Evolutionary conservation across 2,888 invertebrate species (phyloP).

Genomic region (Eupithecia dodoneata): DNA sequence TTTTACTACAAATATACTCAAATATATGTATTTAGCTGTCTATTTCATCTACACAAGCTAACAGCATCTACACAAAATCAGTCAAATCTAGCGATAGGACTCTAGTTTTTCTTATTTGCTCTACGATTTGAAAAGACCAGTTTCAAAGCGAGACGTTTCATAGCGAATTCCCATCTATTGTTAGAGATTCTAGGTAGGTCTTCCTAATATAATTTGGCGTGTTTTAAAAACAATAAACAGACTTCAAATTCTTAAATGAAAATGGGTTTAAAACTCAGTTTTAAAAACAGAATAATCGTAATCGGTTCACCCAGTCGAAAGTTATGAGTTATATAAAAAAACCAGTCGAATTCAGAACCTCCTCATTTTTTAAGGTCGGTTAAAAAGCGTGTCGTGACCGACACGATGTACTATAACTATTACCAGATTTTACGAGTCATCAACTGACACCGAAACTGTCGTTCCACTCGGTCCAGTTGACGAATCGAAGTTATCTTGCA

Average conservation of each 20-base stretch:
- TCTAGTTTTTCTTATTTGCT: background rate
- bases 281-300: too few relatives aligned
- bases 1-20: background rate
- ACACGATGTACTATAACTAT: too few relatives aligned
- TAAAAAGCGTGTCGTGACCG: too few relatives aligned
- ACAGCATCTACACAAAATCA: slow-evolving; percentile 57
- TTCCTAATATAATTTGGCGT: too few relatives aligned
- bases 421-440: background rate
- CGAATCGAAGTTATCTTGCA: background rate
- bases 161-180: background rate
- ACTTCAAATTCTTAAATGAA: too few relatives aligned
- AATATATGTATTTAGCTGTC: slow-evolving; percentile 21
- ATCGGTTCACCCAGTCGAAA: too few relatives aligned
- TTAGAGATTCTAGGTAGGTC: too few relatives aligned
- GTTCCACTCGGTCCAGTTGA: background rate
- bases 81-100: slow-evolving; percentile 56
- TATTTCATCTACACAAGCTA: background rate
- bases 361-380: too few relatives aligned
- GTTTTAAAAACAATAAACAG: too few relatives aligned
- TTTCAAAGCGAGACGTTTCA: background rate
- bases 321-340: too few relatives aligned
- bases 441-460: background rate
- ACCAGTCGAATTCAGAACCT: too few relatives aligned
- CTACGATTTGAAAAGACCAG: background rate
- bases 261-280: too few relatives aligned